Evolutionary conservation across 2,113 vertebrate species (phyloP), one percentile per base, ranked within the genome.

Genomic region (Oncorhynchus keta): DNA sequence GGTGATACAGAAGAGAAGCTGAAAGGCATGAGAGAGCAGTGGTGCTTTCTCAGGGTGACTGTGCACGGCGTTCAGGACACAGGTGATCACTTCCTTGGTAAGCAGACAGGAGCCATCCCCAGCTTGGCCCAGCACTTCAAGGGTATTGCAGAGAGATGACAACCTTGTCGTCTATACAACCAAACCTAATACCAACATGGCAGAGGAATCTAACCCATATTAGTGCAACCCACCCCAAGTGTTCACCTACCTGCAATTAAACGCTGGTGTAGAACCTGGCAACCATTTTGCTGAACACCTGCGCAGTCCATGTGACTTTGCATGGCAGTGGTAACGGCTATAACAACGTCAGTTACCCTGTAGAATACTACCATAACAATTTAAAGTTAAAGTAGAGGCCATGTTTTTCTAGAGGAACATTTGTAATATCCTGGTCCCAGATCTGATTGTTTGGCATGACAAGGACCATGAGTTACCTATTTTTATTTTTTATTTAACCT

Each of bases 1-100:
- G 20, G 89, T 85, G 72, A 92, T 35, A 65, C 94, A 83, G 86
- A 91, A 79, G 75, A 95, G 14, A 16, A 94, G 16, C 0, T 82
- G 85, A 80, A 90, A 92, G 67, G 74, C 35, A 22, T 32, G 1
- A 1, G 30, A 32, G 1, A 89, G 16, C 2, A 95, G 78, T 26
- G 79, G 84, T 32, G 84, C 55, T 0, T 84, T 76, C 4, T 73
- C 32, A 0, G 79, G 74, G 64, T 91, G 78, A 9, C 3, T 71
- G 14, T 48, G 80, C 79, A 84, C 3, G 45, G 18, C 32, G 0
- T 74, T 59, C 26, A 93, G 68, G 62, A 94, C 80, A 68, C 51
- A 70, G 0, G n/a, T 16, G 57, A 76, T 14, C n/a, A 90, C 3
- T 0, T 67, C 9, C 12, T 74, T 49, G 48, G 30, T 45, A 57